Conservation (phyloP, 2,797 vertebrate genomes). For the Potorous gilbertii region DNA sequence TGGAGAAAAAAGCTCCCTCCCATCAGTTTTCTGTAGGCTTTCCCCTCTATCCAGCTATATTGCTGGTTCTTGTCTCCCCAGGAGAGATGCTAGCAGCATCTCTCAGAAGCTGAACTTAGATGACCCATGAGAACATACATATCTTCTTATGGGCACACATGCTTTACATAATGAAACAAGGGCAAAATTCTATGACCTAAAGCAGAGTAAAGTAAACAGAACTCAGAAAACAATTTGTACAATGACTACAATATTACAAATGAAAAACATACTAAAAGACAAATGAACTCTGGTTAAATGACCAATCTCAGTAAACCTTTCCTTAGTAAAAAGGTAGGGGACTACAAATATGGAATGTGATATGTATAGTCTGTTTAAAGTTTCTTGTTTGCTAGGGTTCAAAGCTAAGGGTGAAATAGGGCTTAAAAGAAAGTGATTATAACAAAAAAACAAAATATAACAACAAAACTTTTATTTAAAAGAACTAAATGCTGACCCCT, state of each 20-base stretch:
- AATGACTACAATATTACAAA: neutral
- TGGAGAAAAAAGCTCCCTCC: neutral
- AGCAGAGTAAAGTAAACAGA: neutral
- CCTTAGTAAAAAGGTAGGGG: neutral
- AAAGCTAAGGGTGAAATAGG: neutral
- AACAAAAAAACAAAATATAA: neutral
- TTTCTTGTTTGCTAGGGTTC: neutral
- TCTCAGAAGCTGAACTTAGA: neutral
- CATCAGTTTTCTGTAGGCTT: neutral
- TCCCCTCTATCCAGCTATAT: neutral
- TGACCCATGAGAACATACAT: neutral
- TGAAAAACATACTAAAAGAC: neutral
- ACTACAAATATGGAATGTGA: neutral
- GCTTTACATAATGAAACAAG: neutral
- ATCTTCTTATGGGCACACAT: neutral
- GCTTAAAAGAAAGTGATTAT: neutral
- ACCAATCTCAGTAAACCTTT: neutral
- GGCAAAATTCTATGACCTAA: neutral
- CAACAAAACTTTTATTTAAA: neutral
- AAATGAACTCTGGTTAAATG: neutral
- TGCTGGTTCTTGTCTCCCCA: neutral
- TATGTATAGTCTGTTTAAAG: neutral
- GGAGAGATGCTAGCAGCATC: neutral
- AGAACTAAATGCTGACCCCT: neutral
- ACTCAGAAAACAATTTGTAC: neutral